Evolutionary conservation across 1,140 invertebrate species (phyloP), one percentile per base, ranked within the genome.

Genomic region (Thaumetopoea pityocampa): DNA sequence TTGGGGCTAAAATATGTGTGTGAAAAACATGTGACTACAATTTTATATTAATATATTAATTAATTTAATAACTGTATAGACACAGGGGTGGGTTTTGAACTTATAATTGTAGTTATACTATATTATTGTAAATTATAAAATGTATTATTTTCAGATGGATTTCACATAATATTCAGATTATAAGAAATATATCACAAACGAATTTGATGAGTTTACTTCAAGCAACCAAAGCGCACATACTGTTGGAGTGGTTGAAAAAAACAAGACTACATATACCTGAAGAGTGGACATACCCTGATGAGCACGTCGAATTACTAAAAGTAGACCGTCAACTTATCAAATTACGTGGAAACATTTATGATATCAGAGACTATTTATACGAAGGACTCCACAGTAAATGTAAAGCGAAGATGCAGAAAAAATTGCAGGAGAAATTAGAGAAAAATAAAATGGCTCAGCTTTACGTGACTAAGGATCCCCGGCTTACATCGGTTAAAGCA

Each of bases 71-170:
- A n/a, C n/a, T n/a, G n/a, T n/a, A n/a, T n/a, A n/a, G n/a, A n/a
- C n/a, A n/a, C n/a, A n/a, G n/a, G n/a, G n/a, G n/a, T n/a, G n/a
- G n/a, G n/a, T n/a, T n/a, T n/a, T n/a, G n/a, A n/a, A n/a, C n/a
- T n/a, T n/a, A n/a, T n/a, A n/a, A n/a, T n/a, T n/a, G n/a, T n/a
- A n/a, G n/a, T n/a, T n/a, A n/a, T n/a, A n/a, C n/a, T n/a, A n/a
- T n/a, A n/a, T n/a, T n/a, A n/a, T n/a, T n/a, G n/a, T n/a, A n/a
- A n/a, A n/a, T n/a, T n/a, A n/a, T n/a, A n/a, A n/a, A n/a, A n/a
- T n/a, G n/a, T n/a, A n/a, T 7, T 18, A 16, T 4, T 60, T 71
- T 38, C 48, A 76, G 72, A 2, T 79, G 72, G 71, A 36, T 79
- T 3, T 7, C 48, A 4, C 40, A 63, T 11, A 79, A 74, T 6